phyloP scores from a whole-genome alignment of 2,113 vertebrate genomes.

The Catharus bicknelli region DNA sequence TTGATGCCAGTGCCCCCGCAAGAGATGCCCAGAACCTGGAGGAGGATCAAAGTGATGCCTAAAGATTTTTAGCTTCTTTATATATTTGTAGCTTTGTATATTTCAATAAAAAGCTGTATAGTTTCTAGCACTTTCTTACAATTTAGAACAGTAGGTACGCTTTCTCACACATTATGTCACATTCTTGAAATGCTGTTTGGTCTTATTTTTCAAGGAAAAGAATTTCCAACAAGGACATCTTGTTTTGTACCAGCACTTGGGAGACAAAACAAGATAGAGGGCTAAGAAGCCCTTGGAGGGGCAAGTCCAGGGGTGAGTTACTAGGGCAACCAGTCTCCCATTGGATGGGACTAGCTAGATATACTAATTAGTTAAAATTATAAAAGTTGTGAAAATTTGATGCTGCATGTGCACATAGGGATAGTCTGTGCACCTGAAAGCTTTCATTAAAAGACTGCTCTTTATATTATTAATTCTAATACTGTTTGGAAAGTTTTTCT shows the following conservation, averaged over 20 bases:
- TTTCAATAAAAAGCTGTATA: background rate
- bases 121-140: background rate
- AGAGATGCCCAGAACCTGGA: background rate
- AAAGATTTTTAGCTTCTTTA: background rate
- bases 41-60: background rate
- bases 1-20: background rate
- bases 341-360: background rate
- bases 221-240: background rate
- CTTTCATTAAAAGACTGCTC: background rate
- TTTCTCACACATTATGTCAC: background rate
- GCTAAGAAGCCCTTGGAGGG: background rate
- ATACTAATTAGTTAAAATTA: background rate
- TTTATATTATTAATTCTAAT: background rate
- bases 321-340: background rate
- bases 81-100: background rate
- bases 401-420: fast-evolving
- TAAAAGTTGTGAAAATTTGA: background rate
- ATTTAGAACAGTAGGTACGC: background rate
- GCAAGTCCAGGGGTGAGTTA: background rate
- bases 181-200: background rate
- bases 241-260: background rate
- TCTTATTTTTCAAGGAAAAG: background rate
- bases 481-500: background rate
- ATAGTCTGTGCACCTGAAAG: background rate
- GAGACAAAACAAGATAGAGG: background rate